Percentiles rank a stretch among this genome's conserved stretches.
phyloP scores from a whole-genome alignment of 2,888 invertebrate species.

The Drosophila mayaguana region DNA sequence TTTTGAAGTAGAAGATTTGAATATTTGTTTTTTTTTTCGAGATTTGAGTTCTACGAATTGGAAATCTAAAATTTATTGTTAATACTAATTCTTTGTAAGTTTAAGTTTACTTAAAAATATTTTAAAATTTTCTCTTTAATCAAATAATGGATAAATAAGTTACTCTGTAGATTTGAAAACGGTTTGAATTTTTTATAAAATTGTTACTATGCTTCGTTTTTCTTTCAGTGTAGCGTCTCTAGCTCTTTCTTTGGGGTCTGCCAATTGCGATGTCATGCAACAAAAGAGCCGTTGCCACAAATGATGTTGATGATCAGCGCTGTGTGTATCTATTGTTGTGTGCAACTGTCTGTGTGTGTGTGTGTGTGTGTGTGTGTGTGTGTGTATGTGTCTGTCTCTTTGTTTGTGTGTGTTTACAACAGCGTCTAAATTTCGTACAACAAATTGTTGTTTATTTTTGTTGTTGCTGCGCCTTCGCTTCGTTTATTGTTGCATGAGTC shows the following conservation, averaged over 20 bases:
- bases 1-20: neutral
- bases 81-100: neutral
- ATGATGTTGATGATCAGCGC: slow-evolving; percentile 42
- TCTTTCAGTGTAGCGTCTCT: slow-evolving; percentile 5
- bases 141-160: neutral
- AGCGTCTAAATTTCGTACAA: slow-evolving; percentile 79
- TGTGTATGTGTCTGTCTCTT: slow-evolving; percentile 11
- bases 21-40: neutral
- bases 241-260: slow-evolving; percentile 34
- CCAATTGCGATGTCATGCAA: slow-evolving; percentile 80
- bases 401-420: slow-evolving; percentile 62
- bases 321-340: slow-evolving; percentile 17
- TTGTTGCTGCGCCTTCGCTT: slow-evolving; percentile 71
- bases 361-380: slow-evolving; percentile 9
- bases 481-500: slow-evolving; percentile 76
- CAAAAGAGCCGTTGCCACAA: slow-evolving; percentile 72
- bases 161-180: too few species aligned
- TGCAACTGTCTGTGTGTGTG: slow-evolving; percentile 6
- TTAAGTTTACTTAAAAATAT: too few species aligned
- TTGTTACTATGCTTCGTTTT: neutral
- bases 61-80: neutral
- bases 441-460: slow-evolving; percentile 68
- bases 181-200: neutral
- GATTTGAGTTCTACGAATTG: neutral
- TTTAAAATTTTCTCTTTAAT: neutral